These are phyloP conservation scores for Drosophila orosa DNA, from an alignment of 1,140 invertebrate species.

Conservation along the genomic window DNA sequence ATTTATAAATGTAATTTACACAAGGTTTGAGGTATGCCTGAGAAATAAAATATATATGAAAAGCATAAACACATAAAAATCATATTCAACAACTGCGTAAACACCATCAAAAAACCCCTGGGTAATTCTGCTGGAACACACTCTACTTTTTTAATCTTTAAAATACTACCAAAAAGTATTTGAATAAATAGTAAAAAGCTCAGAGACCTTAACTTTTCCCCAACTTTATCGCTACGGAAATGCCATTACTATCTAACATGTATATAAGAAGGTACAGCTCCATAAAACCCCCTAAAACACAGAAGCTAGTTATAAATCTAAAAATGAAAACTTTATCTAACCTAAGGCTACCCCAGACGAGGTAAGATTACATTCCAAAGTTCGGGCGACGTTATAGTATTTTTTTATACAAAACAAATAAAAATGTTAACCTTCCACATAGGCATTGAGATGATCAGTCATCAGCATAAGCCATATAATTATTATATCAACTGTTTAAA, in stretches of 20 bases:
- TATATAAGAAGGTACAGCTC: neutral
- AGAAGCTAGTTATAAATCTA: neutral
- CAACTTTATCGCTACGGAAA: slow-evolving; percentile 20
- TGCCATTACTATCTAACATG: slow-evolving; percentile 12
- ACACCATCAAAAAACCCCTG: too few species aligned
- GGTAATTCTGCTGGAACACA: neutral
- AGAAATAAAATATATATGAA: neutral
- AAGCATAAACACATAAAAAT: neutral
- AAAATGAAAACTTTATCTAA: slow-evolving; percentile 24
- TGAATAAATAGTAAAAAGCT: slow-evolving; percentile 1
- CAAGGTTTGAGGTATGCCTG: neutral
- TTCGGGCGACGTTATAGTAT: neutral
- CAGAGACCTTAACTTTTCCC: neutral
- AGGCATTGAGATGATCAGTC: slow-evolving; percentile 10
- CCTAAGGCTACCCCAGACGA: slow-evolving; percentile 3
- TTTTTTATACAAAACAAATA: neutral
- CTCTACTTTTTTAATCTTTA: neutral
- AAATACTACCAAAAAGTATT: neutral
- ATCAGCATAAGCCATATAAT: slow-evolving; percentile 27
- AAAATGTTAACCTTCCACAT: slow-evolving; percentile 10
- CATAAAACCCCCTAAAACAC: neutral
- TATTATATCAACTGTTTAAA: slow-evolving; percentile 51
- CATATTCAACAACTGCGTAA: too few species aligned
- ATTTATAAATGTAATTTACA: neutral
- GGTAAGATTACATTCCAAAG: slow-evolving; percentile 13